Base-by-base conservation (phyloP, 2,113 vertebrate species). In the Castor canadensis region DNA sequence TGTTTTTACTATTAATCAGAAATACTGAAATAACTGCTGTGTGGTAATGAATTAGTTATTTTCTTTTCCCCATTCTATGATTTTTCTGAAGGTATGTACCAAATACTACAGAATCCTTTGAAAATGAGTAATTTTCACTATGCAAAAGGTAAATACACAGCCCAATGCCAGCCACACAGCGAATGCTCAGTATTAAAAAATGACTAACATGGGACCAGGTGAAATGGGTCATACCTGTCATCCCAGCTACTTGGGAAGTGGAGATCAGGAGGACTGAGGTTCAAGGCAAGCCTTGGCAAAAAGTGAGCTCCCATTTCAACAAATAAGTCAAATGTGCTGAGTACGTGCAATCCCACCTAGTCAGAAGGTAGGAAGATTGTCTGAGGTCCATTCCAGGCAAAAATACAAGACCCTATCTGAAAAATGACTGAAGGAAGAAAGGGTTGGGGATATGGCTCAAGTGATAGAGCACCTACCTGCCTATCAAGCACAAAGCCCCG, bases 31-130 rank as follows among this genome's bases (percentile, higher is more conserved):
- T 26, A 60, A 87, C 24, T 52, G 73, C 43, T 86, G 10, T 69
- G 75, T 3, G 30, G 32, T 81, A 76, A 89, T 35, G 87, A 76
- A 87, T 76, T 81, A 38, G 45, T 52, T 79, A 54, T 71, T 83
- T 85, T 79, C 47, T 83, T 89, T 64, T 58, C 35, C 17, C n/a
- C 30, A 89, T 92, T 83, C 72, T 86, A 89, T 89, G 11, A 69
- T 89, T 95, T 90, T 86, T 45, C 52, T 54, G n/a, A 93, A 92
- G 38, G 85, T 62, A 69, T 15, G 10, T 86, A 60, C 11, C 20
- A 72, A 8, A 82, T 54, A 5, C 45, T 72, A 82, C 6, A 76
- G 15, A 90, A 35, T 69, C 49, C 54, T 95, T 28, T 85, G 76
- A 86, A 80, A 47, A 81, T 64, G 73, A 64, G n/a, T 49, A 56